A percentile compares a stretch with the other conserved stretches of the same genome.
Conservation (phyloP, 1,140 invertebrate genomes). For the Harpegnathos saltator region DNA sequence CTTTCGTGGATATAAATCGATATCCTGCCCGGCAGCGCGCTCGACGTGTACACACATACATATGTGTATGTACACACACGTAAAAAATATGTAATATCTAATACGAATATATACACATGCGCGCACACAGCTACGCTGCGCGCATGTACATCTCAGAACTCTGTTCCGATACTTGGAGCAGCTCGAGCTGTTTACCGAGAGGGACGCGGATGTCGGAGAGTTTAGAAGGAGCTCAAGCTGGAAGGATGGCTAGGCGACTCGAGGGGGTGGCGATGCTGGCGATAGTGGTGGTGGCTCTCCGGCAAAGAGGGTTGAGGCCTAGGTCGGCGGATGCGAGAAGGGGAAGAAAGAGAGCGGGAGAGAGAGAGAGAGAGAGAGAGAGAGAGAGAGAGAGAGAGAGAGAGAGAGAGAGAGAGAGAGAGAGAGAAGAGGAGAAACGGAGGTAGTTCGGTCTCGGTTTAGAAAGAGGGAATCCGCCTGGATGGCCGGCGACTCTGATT, state of each 20-base stretch:
- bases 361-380: conserved; percentile 4
- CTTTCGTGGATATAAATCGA: conserved; percentile 36
- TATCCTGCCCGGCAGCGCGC: background rate
- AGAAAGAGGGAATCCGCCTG: conserved; percentile 71
- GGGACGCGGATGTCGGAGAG: conserved; percentile 79
- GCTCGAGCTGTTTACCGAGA: conserved; percentile 82
- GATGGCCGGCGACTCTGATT: conserved; percentile 81
- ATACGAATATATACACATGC: conserved; percentile 13
- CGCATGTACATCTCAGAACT: conserved; percentile 74
- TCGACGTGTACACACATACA: background rate
- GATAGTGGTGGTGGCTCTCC: conserved; percentile 61
- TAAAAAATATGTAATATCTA: conserved; percentile 10
- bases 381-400: conserved; percentile 24
- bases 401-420: conserved; percentile 4
- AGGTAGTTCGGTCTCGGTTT: conserved; percentile 46
- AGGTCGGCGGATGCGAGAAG: conserved; percentile 27
- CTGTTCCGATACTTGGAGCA: conserved; percentile 75
- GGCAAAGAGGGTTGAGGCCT: conserved; percentile 61
- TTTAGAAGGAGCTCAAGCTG: conserved; percentile 77
- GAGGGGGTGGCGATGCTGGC: conserved; percentile 50
- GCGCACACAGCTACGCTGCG: conserved; percentile 7
- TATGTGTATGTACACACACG: background rate
- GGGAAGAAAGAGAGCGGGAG: conserved; percentile 8
- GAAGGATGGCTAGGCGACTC: conserved; percentile 74
- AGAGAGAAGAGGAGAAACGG: conserved; percentile 9